Evolutionary conservation across 2,797 vertebrate species (phyloP).

Genomic region (Aeoliscus strigatus): DNA sequence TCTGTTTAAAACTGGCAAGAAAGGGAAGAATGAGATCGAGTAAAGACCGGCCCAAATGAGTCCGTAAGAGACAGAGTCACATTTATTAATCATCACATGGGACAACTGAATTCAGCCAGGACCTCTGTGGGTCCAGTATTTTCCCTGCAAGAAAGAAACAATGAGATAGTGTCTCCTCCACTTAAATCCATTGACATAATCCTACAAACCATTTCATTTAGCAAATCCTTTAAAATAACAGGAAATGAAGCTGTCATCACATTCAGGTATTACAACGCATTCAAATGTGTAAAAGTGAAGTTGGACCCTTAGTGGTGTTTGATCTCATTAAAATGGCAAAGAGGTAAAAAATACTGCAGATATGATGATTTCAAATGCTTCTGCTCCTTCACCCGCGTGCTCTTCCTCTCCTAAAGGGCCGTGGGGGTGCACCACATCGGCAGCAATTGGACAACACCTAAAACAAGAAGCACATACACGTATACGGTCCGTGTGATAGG

Average conservation of each 20-base stretch:
- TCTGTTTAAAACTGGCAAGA: constrained; percentile 9
- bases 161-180: constrained; percentile 1
- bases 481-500: constrained; percentile 16
- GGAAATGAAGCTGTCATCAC: constrained; percentile 9
- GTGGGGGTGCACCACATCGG: neutral
- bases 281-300: constrained; percentile 17
- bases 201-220: constrained; percentile 33
- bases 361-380: constrained; percentile 10
- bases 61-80: neutral
- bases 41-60: constrained; percentile 8
- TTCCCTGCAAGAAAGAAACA: too few relatives aligned
- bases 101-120: neutral
- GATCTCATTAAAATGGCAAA: constrained; percentile 9
- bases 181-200: constrained; percentile 22
- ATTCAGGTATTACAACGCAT: constrained; percentile 25
- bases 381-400: constrained; percentile 1
- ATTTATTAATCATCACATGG: neutral
- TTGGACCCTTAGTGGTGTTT: constrained; percentile 20
- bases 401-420: neutral
- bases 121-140: too few relatives aligned
- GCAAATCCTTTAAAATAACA: constrained; percentile 22
- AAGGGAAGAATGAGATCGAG: constrained; percentile 2
- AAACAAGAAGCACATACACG: neutral
- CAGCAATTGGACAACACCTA: constrained; percentile 3
- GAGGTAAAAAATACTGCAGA: constrained; percentile 19